Evolutionary conservation across 2,888 invertebrate genomes (phyloP).

Genomic region (Tyria jacobaeae): DNA sequence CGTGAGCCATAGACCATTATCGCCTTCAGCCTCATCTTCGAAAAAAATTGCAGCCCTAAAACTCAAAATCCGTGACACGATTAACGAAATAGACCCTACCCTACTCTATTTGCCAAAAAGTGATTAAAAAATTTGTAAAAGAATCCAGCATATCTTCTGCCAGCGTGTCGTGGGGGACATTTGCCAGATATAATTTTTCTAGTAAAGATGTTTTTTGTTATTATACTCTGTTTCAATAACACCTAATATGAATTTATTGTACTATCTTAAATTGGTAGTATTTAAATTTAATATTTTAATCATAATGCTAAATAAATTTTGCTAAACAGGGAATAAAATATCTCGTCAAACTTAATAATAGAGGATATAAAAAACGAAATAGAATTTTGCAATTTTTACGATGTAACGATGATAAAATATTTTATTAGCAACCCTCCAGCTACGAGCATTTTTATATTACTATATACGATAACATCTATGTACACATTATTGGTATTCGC

Average conservation of each 20-base stretch:
- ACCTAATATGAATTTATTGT: neutral
- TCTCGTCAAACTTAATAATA: slow-evolving; percentile 33
- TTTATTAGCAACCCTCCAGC: slow-evolving; percentile 34
- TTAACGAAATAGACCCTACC: too few relatives aligned
- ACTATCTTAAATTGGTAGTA: neutral
- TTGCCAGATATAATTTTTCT: too few relatives aligned
- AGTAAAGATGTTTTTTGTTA: neutral
- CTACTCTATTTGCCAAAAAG: too few relatives aligned
- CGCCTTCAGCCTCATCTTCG: too few relatives aligned
- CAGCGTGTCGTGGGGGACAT: too few relatives aligned
- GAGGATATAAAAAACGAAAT: slow-evolving; percentile 31
- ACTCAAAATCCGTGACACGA: too few relatives aligned
- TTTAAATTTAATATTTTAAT: neutral
- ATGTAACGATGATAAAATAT: slow-evolving; percentile 31
- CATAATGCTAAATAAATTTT: neutral
- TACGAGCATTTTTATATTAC: slow-evolving; percentile 27
- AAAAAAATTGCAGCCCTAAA: too few relatives aligned
- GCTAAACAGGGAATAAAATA: slow-evolving; percentile 25
- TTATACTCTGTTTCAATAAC: neutral
- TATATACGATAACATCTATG: slow-evolving; percentile 11
- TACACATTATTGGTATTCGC: slow-evolving; percentile 31
- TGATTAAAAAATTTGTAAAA: too few relatives aligned
- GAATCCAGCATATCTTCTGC: too few relatives aligned
- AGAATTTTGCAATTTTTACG: slow-evolving; percentile 41
- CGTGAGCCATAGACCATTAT: too few relatives aligned